Conservation (phyloP, 2,888 invertebrate species). For the Rutpela maculata region DNA sequence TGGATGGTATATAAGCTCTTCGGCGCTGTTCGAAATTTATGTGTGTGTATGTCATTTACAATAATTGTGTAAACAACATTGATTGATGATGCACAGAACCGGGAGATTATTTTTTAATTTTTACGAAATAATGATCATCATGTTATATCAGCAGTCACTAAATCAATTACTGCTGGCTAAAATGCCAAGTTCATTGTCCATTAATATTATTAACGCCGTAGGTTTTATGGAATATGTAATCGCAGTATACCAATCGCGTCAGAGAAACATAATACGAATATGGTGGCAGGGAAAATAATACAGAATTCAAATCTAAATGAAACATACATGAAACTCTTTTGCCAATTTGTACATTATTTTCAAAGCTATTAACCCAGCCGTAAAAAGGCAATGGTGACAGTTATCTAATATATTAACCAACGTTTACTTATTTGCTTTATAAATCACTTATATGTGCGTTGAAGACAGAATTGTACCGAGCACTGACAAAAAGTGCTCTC, state of each 20-base stretch:
- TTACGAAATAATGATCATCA: constrained; percentile 8
- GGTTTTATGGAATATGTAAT: neutral
- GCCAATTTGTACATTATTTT: no score
- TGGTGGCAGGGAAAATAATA: no score
- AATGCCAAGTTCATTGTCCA: neutral
- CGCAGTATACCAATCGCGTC: neutral
- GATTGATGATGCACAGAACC: constrained; percentile 12
- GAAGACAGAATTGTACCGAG: no score
- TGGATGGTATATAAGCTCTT: constrained; percentile 13
- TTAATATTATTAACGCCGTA: neutral
- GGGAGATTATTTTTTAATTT: neutral
- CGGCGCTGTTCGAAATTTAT: constrained; percentile 10
- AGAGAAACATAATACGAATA: no score
- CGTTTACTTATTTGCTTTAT: no score
- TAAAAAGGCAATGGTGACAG: no score
- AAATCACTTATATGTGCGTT: no score
- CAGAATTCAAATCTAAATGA: no score
- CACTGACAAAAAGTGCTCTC: no score
- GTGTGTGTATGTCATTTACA: constrained; percentile 12
- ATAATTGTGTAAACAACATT: constrained; percentile 22
- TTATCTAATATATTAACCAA: no score
- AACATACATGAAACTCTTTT: no score
- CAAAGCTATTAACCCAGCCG: no score
- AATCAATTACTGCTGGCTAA: neutral
- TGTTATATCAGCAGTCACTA: neutral